These are phyloP conservation scores for Venustoraphidia nigricollis DNA, from an alignment of 2,888 invertebrate species.

Conservation along the genomic window DNA sequence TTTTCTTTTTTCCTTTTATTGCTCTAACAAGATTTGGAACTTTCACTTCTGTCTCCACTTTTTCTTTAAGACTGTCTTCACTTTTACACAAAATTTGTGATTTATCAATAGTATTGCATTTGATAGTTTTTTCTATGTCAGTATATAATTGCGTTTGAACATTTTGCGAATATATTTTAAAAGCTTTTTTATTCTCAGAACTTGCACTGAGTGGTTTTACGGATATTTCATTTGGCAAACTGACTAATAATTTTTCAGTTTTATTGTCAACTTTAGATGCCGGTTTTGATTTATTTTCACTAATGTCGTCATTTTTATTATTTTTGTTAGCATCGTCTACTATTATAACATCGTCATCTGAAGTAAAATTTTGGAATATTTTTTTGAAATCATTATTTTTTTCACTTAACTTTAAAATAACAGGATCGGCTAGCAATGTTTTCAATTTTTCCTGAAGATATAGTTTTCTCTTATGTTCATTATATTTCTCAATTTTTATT, in stretches of 20 bases:
- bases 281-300: neutral
- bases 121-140: too few relatives aligned
- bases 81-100: too few relatives aligned
- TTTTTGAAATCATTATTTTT: neutral
- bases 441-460: neutral
- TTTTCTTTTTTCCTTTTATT: too few relatives aligned
- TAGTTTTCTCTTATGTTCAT: neutral
- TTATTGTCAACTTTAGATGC: neutral
- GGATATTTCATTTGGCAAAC: too few relatives aligned
- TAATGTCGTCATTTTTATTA: neutral
- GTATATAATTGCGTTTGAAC: too few relatives aligned
- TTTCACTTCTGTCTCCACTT: too few relatives aligned
- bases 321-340: neutral
- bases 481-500: neutral
- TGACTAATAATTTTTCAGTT: too few relatives aligned
- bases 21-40: neutral
- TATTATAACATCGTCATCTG: conserved; percentile 1
- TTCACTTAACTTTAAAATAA: neutral
- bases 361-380: neutral
- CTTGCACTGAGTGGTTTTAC: too few relatives aligned
- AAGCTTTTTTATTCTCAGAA: too few relatives aligned
- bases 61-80: too few relatives aligned
- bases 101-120: too few relatives aligned
- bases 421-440: neutral
- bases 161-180: too few relatives aligned